Evolutionary conservation across 2,113 vertebrate genomes (phyloP).

Genomic region (Tragelaphus strepsiceros): DNA sequence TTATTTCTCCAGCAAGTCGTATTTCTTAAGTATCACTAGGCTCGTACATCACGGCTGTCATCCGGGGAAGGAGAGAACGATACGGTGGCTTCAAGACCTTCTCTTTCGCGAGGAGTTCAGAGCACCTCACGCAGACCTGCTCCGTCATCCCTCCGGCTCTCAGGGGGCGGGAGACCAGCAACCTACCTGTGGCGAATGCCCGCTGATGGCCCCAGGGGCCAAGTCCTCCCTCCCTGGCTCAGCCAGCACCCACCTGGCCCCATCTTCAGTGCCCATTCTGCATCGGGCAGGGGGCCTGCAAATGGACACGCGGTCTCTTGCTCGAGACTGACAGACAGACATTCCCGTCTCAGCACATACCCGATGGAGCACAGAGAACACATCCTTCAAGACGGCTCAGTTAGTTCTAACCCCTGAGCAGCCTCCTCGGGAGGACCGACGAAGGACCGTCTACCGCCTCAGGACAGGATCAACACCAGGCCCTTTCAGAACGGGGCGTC

Average conservation of each 20-base stretch:
- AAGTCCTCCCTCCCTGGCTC: neutral
- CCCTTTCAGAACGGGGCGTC: neutral
- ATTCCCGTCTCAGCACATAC: neutral
- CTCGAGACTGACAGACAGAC: neutral
- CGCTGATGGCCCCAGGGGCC: neutral
- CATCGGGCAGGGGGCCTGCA: neutral
- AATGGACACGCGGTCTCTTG: neutral
- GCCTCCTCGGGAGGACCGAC: fast-evolving
- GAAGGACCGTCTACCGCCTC: no score
- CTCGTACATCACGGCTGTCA: neutral
- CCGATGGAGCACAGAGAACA: neutral
- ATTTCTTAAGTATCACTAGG: constrained; percentile 44
- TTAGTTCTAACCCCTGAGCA: neutral
- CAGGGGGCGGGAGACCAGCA: neutral
- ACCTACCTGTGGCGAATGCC: neutral
- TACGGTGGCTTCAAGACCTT: neutral
- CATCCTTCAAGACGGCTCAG: neutral
- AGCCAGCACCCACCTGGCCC: neutral
- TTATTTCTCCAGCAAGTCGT: constrained; percentile 33
- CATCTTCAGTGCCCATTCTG: neutral
- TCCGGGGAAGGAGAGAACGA: neutral
- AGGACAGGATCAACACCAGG: fast-evolving
- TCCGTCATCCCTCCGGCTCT: neutral
- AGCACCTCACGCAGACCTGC: neutral
- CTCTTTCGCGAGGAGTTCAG: neutral